Base-by-base conservation (phyloP, 2,888 invertebrate genomes). In the Toxonevra muliebris region DNA sequence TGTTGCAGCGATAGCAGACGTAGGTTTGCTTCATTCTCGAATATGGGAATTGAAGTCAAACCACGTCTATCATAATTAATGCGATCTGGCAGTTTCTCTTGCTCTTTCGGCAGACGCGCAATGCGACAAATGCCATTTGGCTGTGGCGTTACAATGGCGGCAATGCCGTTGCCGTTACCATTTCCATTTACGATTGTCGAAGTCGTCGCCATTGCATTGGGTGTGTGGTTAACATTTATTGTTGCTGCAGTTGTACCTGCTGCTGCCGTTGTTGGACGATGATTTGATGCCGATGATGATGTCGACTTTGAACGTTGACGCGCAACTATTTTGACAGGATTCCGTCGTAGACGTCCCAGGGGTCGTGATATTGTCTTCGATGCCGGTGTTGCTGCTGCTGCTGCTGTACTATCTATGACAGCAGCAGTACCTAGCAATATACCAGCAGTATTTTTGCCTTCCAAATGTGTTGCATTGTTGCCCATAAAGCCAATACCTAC, bases 1-100 rank as follows among this genome's bases (percentile, higher is more conserved):
- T 97, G 96, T 82, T 97, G 97, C 70, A 97, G 88, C 57, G 97
- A 97, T 74, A 97, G 87, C 70, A 97, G 87, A 65, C 95, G 88
- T 68, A 96, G 87, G 73, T 91, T 91, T 19, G 92, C 90, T 80
- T 95, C 95, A 63, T 92, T 93, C 71, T 93, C 91, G 76, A 96
- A 90, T 42, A 84, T 81, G 0, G 96, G 96, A 78, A 96, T 91
- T 30, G 90, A 89, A n/a, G 92, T 92, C 65, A 96, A 86, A 42
- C 95, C 95, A 66, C 93, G 87, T 78, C 93, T 89, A 84, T 97
- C 96, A 66, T 96, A 88, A 80, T 93, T 94, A 78, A 97, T 93
- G 79, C 95, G 89, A 84, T 97, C 96, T 13, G 95, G 94, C 81
- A 93, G 89, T 78, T 92, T 90, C 79, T 93, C 92, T 82, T 92